Evolutionary conservation across 2,113 vertebrate species (phyloP).

Genomic region (Fulica atra): DNA sequence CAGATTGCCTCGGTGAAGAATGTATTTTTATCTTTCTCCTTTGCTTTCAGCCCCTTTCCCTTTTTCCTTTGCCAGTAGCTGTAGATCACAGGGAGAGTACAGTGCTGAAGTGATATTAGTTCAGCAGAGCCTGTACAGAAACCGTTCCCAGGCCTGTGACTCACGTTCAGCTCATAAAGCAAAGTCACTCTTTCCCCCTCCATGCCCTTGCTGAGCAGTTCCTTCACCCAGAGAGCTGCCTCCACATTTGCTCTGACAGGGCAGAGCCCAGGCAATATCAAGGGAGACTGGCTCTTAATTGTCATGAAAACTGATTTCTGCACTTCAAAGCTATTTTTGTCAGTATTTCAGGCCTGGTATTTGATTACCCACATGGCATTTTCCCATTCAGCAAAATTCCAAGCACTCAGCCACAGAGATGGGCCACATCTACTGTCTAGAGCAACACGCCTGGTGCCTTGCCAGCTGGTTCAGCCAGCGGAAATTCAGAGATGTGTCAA

Average conservation of each 20-base stretch:
- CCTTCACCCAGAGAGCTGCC: neutral
- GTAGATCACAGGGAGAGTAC: slow-evolving; percentile 25
- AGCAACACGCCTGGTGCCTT: neutral
- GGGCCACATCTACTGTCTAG: neutral
- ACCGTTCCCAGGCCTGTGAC: neutral
- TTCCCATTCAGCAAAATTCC: slow-evolving; percentile 39
- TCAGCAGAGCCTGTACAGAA: neutral
- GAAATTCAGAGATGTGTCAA: slow-evolving; percentile 5
- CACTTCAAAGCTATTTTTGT: slow-evolving; percentile 3
- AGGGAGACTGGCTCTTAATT: neutral
- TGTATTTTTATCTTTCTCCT: slow-evolving; percentile 56
- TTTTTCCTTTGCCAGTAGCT: slow-evolving; percentile 31
- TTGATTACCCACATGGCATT: neutral
- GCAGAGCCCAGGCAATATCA: neutral
- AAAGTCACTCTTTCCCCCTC: neutral
- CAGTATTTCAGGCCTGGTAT: neutral
- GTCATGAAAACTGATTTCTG: neutral
- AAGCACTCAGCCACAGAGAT: neutral
- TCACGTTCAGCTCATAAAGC: neutral
- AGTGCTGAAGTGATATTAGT: slow-evolving; percentile 20
- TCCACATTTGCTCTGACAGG: neutral
- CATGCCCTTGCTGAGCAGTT: neutral
- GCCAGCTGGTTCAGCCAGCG: neutral
- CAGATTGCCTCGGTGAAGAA: neutral
- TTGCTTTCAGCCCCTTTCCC: slow-evolving; percentile 34